Conservation (phyloP, 2,888 invertebrate genomes). For the Elmis aenea region DNA sequence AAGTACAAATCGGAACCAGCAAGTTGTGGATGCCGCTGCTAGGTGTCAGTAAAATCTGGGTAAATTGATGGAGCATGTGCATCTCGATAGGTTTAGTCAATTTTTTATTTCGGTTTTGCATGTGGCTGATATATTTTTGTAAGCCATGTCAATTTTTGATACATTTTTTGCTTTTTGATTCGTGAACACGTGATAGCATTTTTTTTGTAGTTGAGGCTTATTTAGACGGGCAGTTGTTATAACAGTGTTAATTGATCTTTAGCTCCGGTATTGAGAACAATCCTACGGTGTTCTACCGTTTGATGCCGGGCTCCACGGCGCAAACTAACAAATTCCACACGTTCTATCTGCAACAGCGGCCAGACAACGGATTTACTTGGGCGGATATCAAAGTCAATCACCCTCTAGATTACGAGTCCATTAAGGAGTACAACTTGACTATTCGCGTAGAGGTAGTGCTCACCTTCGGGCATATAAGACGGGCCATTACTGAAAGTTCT, state of each 20-base stretch:
- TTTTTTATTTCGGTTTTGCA: constrained; percentile 24
- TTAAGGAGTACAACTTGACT: constrained; percentile 92
- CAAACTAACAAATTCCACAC: constrained; percentile 95
- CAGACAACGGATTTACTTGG: constrained; percentile 90
- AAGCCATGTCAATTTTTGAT: constrained; percentile 38
- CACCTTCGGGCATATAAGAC: not conserved
- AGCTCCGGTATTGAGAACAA: constrained; percentile 96
- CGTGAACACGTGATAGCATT: constrained; percentile 27
- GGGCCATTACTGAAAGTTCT: constrained; percentile 3
- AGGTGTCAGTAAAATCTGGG: constrained; percentile 17
- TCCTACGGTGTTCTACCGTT: constrained; percentile 90
- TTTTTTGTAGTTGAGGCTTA: constrained; percentile 17
- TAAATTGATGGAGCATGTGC: constrained; percentile 26
- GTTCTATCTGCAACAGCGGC: constrained; percentile 91
- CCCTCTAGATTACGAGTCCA: constrained; percentile 90
- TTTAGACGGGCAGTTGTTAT: constrained; percentile 3
- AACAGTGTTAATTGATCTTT: constrained; percentile 33
- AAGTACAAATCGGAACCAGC: constrained; percentile 7
- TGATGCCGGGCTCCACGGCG: constrained; percentile 93
- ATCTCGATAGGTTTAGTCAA: constrained; percentile 22
- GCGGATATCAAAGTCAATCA: constrained; percentile 95
- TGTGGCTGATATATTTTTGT: constrained; percentile 40
- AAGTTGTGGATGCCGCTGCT: constrained; percentile 17
- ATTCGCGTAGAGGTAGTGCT: constrained; percentile 87
- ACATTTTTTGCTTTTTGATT: constrained; percentile 27